Evolutionary conservation across 2,113 vertebrate genomes (phyloP).

Genomic region (Balaeniceps rex): DNA sequence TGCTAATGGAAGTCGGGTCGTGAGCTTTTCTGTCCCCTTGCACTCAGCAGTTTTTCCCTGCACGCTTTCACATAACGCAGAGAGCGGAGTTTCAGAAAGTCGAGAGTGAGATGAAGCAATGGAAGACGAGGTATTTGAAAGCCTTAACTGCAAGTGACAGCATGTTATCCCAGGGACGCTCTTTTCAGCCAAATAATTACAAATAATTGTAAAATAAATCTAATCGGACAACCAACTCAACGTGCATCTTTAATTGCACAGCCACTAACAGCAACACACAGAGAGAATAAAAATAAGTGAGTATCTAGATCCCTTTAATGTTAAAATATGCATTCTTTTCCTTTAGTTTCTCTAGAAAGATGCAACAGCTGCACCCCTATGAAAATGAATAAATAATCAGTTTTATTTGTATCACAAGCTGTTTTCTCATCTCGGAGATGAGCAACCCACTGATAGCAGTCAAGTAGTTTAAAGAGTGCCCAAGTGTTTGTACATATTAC

Average conservation of each 20-base stretch:
- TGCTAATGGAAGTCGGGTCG: not conserved
- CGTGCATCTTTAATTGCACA: not conserved
- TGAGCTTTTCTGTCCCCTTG: not conserved
- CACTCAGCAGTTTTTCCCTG: not conserved
- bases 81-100: not conserved
- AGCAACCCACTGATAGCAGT: not conserved
- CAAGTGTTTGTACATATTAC: not conserved
- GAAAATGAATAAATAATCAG: constrained; percentile 18
- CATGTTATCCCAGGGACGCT: not conserved
- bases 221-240: not conserved
- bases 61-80: not conserved
- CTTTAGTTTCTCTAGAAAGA: not conserved
- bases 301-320: not conserved
- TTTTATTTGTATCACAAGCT: constrained; percentile 12
- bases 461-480: not conserved
- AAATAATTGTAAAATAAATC: not conserved
- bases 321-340: not conserved
- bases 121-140: not conserved
- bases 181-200: not conserved
- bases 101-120: not conserved
- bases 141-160: not conserved
- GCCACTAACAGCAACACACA: not conserved
- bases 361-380: not conserved
- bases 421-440: not conserved
- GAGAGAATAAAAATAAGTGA: not conserved